These are phyloP conservation scores for Tetragonula carbonaria DNA, from an alignment of 2,888 invertebrate species.

Conservation along the genomic window DNA sequence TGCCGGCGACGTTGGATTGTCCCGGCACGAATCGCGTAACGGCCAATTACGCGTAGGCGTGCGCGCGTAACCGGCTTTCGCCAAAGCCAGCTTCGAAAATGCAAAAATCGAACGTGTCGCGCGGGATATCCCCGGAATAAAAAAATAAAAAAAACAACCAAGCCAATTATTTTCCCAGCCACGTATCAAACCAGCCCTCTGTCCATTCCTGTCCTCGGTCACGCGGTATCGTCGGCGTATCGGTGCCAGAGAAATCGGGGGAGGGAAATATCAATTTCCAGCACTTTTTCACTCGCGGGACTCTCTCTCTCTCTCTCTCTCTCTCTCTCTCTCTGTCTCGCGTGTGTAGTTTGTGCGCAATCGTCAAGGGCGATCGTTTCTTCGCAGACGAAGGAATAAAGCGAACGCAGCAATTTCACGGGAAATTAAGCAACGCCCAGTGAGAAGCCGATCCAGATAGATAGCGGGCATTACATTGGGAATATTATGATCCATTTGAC, in stretches of 20 bases:
- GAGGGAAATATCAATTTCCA: no score
- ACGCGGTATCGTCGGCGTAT: background rate
- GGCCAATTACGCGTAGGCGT: constrained; percentile 26
- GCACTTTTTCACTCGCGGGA: no score
- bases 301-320: no score
- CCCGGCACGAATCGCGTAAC: constrained; percentile 13
- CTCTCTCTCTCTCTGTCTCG: no score
- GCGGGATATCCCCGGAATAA: background rate
- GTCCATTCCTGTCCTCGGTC: no score
- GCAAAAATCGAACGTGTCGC: background rate
- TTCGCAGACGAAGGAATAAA: background rate
- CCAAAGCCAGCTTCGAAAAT: constrained; percentile 2
- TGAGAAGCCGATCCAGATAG: constrained; percentile 72
- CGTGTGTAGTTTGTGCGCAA: background rate
- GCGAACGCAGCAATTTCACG: constrained; percentile 65
- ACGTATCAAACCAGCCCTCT: background rate
- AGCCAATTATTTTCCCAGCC: constrained; percentile 9
- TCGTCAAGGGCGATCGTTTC: background rate
- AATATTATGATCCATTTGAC: constrained; percentile 77
- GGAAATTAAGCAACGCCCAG: constrained; percentile 69
- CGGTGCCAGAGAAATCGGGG: no score
- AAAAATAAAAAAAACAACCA: constrained; percentile 3
- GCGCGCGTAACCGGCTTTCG: constrained; percentile 5
- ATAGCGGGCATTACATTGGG: constrained; percentile 73
- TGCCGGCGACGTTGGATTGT: constrained; percentile 13